phyloP scores from a whole-genome alignment of 2,797 vertebrate genomes.

The Eurystomus glaucurus region DNA sequence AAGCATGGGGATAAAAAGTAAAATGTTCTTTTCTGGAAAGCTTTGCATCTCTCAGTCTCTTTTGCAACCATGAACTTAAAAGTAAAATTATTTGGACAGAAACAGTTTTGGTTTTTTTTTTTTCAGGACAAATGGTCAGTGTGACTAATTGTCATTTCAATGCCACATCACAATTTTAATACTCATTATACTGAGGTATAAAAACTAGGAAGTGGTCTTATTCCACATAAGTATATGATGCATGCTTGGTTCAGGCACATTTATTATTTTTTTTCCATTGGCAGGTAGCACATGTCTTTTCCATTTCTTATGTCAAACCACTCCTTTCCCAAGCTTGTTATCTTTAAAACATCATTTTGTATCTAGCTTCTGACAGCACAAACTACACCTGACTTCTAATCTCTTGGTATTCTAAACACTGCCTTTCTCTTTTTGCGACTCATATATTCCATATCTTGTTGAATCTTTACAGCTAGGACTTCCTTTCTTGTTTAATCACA shows the following conservation, averaged over 20 bases:
- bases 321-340: not conserved
- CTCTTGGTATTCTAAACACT: not conserved
- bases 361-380: not conserved
- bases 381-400: not conserved
- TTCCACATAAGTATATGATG: not conserved
- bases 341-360: not conserved
- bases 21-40: not conserved
- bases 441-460: conserved; percentile 21
- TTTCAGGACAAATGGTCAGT: not conserved
- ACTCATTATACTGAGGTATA: not conserved
- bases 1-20: not conserved
- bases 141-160: not conserved
- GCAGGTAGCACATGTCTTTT: not conserved
- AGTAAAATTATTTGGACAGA: not conserved
- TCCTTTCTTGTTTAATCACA: conserved; percentile 44
- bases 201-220: not conserved
- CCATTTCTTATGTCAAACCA: not conserved
- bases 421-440: not conserved
- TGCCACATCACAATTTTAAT: not conserved
- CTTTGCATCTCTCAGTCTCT: not conserved
- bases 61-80: not conserved
- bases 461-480: not conserved
- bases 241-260: not conserved
- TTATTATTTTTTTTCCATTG: not conserved
- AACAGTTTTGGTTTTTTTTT: not conserved